Evolutionary conservation across 2,113 vertebrate genomes (phyloP).

Genomic region (Eulemur macaco): DNA sequence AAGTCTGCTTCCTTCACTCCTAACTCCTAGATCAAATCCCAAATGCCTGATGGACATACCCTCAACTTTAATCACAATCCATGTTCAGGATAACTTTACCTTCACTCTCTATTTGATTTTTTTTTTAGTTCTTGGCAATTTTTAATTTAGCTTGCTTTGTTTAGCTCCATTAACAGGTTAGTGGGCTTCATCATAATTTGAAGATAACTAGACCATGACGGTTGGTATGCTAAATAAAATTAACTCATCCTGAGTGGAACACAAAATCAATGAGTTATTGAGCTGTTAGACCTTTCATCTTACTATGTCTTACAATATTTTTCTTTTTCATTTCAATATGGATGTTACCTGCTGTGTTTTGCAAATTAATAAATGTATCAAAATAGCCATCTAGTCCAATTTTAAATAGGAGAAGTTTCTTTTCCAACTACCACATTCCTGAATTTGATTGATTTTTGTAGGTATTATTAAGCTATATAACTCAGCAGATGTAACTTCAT

Average conservation of each 20-base stretch:
- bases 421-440: background rate
- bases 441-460: constrained; percentile 21
- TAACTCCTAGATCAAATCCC: background rate
- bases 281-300: background rate
- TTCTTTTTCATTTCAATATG: constrained; percentile 4
- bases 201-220: background rate
- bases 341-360: background rate
- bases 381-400: background rate
- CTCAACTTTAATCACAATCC: background rate
- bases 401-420: background rate
- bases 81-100: background rate
- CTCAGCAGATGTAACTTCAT: background rate
- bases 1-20: background rate
- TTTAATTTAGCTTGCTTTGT: constrained; percentile 5
- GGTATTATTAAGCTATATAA: background rate
- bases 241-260: background rate
- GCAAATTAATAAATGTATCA: constrained; percentile 10
- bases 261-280: constrained; percentile 25
- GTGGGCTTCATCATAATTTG: background rate
- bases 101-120: background rate
- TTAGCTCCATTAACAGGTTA: background rate
- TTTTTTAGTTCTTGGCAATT: background rate
- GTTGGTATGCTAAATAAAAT: constrained; percentile 18
- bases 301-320: background rate
- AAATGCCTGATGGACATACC: background rate